Base-by-base conservation (phyloP, 2,113 vertebrate genomes). In the Phaethornis superciliosus region DNA sequence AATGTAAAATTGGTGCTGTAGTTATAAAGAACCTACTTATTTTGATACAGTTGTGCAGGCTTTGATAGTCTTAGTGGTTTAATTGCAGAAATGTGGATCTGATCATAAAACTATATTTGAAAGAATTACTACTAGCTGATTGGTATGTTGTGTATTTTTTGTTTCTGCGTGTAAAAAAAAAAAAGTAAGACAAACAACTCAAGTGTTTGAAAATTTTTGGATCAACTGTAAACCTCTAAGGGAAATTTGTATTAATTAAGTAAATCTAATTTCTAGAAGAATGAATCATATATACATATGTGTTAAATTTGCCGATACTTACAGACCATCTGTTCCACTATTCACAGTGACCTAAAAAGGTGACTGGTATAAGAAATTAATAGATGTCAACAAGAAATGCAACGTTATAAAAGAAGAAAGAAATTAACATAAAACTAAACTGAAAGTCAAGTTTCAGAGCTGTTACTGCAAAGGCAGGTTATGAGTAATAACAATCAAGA, bases 1-100 rank as follows among this genome's bases (percentile, higher is more conserved):
- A 35, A 68, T 51, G 78, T 17, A 33, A 32, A 77, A 22, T 51
- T 63, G 3, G 8, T 89, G 19, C 8, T 46, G 1, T 49, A 9
- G 2, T 15, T 67, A n/a, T 23, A 64, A 70, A 70, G 21, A 30
- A 37, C 4, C 4, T 72, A 54, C 32, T 22, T 69, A 22, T 3
- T 24, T 65, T 65, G 15, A 16, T 51, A 37, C 4, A 1, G 2
- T 2, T 40, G 2, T 55, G 9, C 12, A 24, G 6, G n/a, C 20
- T 47, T 56, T 20, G 59, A 42, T 1, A 24, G 1, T 8, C 17
- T 35, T 67, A 24, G 27, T 35, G 8, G 30, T 59, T 89, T 65
- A 42, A 65, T 4, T 42, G 24, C 16, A 59, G 54, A 72, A 63
- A n/a, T 89, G 12, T 68, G 22, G 24, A 68, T 4, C 1, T 42